Base-by-base conservation (phyloP, 2,113 vertebrate genomes). In the Tympanuchus pallidicinctus region DNA sequence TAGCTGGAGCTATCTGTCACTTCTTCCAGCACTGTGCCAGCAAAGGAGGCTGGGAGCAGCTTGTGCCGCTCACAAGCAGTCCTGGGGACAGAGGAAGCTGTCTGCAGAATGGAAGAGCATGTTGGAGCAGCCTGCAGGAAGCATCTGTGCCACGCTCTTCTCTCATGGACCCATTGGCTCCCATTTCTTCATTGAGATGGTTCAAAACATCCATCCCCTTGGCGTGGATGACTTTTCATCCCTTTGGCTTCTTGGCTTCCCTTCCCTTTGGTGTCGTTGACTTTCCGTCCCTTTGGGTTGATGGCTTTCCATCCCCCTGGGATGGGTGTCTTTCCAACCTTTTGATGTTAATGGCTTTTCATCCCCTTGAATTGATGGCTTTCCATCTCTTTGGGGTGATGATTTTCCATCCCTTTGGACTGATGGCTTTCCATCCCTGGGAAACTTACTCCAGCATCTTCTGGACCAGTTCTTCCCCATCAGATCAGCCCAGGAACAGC, bases 91-190 rank as follows among this genome's bases (percentile, higher is more conserved):
- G 32, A 12, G 0, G 0, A 34, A 32, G 17, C 42, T 10, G 27
- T 20, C 48, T 81, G 34, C 63, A 38, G 85, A 70, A 69, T 0
- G 0, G 76, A 64, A 69, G 59, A 54, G 38, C 21, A 38, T 0
- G 1, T 66, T 13, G 34, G 18, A 54, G 77, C 40, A 42, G 11
- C 84, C 7, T 3, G 5, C 1, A 0, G 2, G 15, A 60, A 74
- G 56, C 56, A 13, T 5, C n/a, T 52, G 7, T 0, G 10, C 5
- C 45, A 11, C 2, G 8, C 38, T 83, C 15, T 42, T 50, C 60
- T 27, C 67, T 45, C 47, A 38, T 14, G 42, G 24, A 14, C 5
- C 20, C n/a, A 22, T 7, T 24, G 7, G 28, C 45, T 42, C 25
- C 47, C 28, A 27, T 21, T 78, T 36, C 30, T 17, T 3, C 17